A percentile compares a stretch with the other conserved stretches of the same genome.
Evolutionary conservation across 2,888 invertebrate genomes (phyloP).

Genomic region (Hypomecis punctinalis): DNA sequence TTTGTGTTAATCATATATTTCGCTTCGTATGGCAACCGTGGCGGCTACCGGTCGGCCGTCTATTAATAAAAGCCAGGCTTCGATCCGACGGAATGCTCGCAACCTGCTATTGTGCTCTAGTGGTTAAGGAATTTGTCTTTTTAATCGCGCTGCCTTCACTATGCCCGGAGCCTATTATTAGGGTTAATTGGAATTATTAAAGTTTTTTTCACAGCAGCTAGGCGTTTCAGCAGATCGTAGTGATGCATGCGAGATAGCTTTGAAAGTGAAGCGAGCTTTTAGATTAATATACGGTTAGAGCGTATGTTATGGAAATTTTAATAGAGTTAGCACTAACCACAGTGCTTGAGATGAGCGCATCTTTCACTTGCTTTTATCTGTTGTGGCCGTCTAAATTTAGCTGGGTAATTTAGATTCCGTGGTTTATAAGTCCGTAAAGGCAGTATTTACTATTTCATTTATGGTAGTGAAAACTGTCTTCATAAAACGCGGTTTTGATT

Average conservation of each 20-base stretch:
- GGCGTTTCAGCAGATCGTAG: slow-evolving; percentile 75
- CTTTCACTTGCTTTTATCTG: slow-evolving; percentile 35
- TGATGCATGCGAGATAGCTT: slow-evolving; percentile 71
- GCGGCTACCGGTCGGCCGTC: slow-evolving; percentile 72
- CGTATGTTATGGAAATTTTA: slow-evolving; percentile 73
- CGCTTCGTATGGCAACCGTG: slow-evolving; percentile 73
- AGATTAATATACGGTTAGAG: slow-evolving; percentile 75
- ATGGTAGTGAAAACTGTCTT: background rate
- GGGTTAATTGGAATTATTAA: slow-evolving; percentile 84
- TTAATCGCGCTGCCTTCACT: slow-evolving; percentile 78
- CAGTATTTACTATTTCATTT: slow-evolving; percentile 1
- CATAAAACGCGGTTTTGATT: background rate
- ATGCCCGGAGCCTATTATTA: slow-evolving; percentile 80
- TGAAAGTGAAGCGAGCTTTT: slow-evolving; percentile 68
- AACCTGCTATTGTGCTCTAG: slow-evolving; percentile 81
- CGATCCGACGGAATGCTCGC: slow-evolving; percentile 71
- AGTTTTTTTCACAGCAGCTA: slow-evolving; percentile 75
- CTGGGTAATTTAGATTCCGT: slow-evolving; percentile 21
- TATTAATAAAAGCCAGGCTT: slow-evolving; percentile 79
- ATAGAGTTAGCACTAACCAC: slow-evolving; percentile 52
- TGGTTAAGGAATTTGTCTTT: slow-evolving; percentile 83
- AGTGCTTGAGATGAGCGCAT: slow-evolving; percentile 26
- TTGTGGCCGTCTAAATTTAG: slow-evolving; percentile 21
- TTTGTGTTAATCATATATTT: slow-evolving; percentile 84
- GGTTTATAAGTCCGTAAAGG: slow-evolving; percentile 4